Evolutionary conservation across 2,113 vertebrate species (phyloP).

Genomic region (Apus apus): DNA sequence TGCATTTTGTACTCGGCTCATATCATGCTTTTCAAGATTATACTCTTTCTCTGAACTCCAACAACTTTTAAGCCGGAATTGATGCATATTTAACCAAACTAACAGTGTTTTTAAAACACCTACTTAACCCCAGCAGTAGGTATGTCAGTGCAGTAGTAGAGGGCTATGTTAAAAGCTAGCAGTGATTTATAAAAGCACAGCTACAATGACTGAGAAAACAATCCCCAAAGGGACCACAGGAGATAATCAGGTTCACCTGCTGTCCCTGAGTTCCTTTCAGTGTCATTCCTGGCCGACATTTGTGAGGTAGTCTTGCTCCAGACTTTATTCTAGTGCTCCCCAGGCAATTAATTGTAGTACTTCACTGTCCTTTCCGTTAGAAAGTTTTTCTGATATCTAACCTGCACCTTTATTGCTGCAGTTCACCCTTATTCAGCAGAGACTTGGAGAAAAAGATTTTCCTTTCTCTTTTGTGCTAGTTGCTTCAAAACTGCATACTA

Average conservation of each 20-base stretch:
- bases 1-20: accelerated
- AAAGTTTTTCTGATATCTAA: background rate
- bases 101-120: background rate
- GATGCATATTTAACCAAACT: background rate
- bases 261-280: background rate
- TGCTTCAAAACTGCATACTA: background rate
- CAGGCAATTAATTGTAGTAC: background rate
- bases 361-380: background rate
- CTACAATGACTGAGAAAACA: background rate
- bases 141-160: background rate
- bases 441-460: background rate
- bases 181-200: background rate
- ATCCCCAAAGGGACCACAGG: background rate
- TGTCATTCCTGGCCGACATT: background rate
- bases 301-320: background rate
- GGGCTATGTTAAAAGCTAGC: background rate
- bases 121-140: background rate
- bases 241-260: background rate
- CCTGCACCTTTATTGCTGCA: background rate
- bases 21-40: background rate
- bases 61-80: background rate
- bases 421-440: background rate
- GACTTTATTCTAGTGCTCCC: background rate
- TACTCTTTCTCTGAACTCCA: background rate
- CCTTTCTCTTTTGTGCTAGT: background rate